These are phyloP conservation scores for Globodera ellingtonae DNA, from an alignment of 1,140 invertebrate genomes.

Conservation along the genomic window DNA sequence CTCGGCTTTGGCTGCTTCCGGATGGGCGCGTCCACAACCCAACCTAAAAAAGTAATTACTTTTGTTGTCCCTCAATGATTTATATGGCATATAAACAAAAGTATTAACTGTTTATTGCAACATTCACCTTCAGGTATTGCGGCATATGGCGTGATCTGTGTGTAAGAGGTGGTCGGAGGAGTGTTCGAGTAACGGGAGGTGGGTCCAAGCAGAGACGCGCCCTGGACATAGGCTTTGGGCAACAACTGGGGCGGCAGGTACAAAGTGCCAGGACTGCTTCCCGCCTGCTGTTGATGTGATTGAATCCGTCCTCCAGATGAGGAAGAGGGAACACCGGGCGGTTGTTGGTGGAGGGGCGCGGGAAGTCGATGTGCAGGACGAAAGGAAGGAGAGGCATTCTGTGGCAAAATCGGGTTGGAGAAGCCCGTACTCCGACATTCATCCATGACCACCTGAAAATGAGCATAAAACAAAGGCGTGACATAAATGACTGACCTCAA, in stretches of 20 bases:
- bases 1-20: slow-evolving; percentile 40
- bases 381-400: slow-evolving; percentile 9
- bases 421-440: slow-evolving; percentile 46
- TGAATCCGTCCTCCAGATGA: not conserved
- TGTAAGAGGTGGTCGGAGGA: slow-evolving; percentile 29
- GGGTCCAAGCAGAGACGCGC: slow-evolving; percentile 22
- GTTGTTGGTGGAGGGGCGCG: slow-evolving; percentile 11
- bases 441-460: slow-evolving; percentile 47
- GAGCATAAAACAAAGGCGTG: not conserved
- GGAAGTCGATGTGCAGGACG: slow-evolving; percentile 2
- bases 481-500: slow-evolving; percentile 30
- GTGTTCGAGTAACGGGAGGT: slow-evolving; percentile 4
- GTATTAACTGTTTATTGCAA: not conserved
- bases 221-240: slow-evolving; percentile 1
- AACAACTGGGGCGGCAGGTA: slow-evolving; percentile 1
- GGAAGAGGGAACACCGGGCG: not conserved
- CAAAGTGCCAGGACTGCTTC: not conserved
- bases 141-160: slow-evolving; percentile 41
- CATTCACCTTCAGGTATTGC: slow-evolving; percentile 38
- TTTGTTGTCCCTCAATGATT: not conserved
- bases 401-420: slow-evolving; percentile 42
- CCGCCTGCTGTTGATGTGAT: not conserved
- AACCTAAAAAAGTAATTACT: slow-evolving; percentile 21
- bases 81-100: no score
- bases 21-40: slow-evolving; percentile 35